Base-by-base conservation (phyloP, 2,797 vertebrate genomes). In the Rhabdophis nuchalis region DNA sequence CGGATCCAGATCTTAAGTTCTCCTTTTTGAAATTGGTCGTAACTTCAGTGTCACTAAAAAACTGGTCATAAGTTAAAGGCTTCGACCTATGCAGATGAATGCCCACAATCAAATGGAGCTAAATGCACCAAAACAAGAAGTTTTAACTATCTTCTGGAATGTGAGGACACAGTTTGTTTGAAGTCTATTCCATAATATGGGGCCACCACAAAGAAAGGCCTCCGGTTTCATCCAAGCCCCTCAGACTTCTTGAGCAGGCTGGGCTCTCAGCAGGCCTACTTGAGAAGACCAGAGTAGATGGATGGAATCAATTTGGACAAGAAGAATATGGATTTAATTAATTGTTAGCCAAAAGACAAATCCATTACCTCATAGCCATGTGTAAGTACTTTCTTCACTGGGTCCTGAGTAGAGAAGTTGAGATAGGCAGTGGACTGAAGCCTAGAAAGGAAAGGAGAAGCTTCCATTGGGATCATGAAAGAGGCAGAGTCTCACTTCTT, bases 341-440 rank as follows among this genome's bases (percentile, higher is more conserved):
- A 1, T 82, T 82, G 18, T 82, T 25, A 82, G 46, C 36, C 4
- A 46, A 25, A 1, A 41, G 14, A 8, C 6, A 57, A 57, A 4
- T 11, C 9, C 7, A 20, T 87, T 87, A 93, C 93, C 93, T 90
- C 85, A 85, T 90, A 92, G 27, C 10, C 0, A 7, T 93, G 93
- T 1, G 23, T 50, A 32, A 93, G 56, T 0, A 29, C 85, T 16
- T 36, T 90, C 56, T n/a, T 82, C 57, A n/a, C 50, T 29, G 91
- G 53, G 16, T 2, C 12, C 23, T 60, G 11, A 5, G 91, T 57
- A 46, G 91, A 92, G 82, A 93, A 82, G 20, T 57, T 92, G 16
- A 93, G 56, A 14, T 93, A 91, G 4, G 50, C 29, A 11, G 56
- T 92, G 1, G 93, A 93, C 0, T 85, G 27, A 32, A 93, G 50